Conservation (phyloP, 2,888 invertebrate species). For the Cataglyphis livida region DNA sequence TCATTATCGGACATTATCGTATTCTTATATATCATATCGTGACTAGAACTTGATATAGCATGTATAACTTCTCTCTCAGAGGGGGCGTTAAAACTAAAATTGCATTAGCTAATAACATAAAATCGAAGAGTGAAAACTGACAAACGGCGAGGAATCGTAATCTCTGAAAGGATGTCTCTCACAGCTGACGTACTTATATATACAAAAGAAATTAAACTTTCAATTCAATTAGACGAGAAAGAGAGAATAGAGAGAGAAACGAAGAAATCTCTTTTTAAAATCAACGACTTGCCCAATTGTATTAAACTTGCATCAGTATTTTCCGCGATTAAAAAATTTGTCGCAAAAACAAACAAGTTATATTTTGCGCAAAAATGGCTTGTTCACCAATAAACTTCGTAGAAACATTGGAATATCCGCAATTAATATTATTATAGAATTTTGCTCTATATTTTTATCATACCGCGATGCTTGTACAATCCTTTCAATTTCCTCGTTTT, state of each 20-base stretch:
- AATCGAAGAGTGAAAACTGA: not conserved
- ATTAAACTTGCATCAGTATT: not conserved
- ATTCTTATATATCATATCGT: constrained; percentile 50
- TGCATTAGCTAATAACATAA: not conserved
- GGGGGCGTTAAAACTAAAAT: constrained; percentile 17
- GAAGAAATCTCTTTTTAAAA: not conserved
- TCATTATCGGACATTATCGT: constrained; percentile 15
- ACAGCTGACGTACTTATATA: not conserved
- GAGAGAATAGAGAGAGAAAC: not conserved
- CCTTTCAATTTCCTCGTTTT: not conserved
- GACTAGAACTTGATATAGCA: constrained; percentile 56
- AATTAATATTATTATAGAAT: not conserved
- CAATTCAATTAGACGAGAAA: not conserved
- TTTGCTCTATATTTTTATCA: not conserved
- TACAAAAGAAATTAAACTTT: not conserved
- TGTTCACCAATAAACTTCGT: not conserved
- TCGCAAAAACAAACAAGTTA: not conserved
- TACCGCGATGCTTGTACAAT: not conserved
- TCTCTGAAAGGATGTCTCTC: not conserved
- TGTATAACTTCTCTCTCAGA: constrained; percentile 45
- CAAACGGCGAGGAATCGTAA: not conserved
- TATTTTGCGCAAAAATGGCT: not conserved
- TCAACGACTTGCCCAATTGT: not conserved
- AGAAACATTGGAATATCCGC: not conserved
- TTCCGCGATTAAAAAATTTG: not conserved